Percentiles rank a stretch among this genome's conserved stretches.
phyloP scores from a whole-genome alignment of 2,797 vertebrate genomes.

The Alfaro cultratus region DNA sequence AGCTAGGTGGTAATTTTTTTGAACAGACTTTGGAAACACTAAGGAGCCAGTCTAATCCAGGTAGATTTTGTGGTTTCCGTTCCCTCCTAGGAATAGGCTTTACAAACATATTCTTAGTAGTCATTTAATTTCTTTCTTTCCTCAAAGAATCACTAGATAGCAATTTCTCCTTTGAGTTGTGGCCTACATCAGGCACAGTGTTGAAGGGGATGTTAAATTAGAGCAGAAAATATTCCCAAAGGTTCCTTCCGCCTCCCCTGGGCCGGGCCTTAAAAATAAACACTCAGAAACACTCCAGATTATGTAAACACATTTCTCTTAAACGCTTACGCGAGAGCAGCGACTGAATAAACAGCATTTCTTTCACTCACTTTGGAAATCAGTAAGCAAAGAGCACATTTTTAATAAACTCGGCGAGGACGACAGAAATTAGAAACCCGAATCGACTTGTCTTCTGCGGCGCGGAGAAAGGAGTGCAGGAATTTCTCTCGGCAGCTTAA shows the following conservation, averaged over 20 bases:
- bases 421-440: slow-evolving; percentile 16
- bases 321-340: slow-evolving; percentile 52
- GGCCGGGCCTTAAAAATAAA: slow-evolving; percentile 67
- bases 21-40: slow-evolving; percentile 35
- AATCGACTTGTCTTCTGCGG: slow-evolving; percentile 33
- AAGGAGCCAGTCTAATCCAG: slow-evolving; percentile 59
- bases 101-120: slow-evolving; percentile 49
- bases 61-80: slow-evolving; percentile 47
- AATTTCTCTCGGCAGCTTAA: slow-evolving; percentile 49
- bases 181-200: slow-evolving; percentile 63
- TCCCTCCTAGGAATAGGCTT: slow-evolving; percentile 40
- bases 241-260: slow-evolving; percentile 58
- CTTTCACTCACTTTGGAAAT: slow-evolving; percentile 50
- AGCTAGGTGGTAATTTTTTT: slow-evolving; percentile 50
- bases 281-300: slow-evolving; percentile 62
- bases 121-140: slow-evolving; percentile 42
- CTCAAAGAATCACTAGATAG: slow-evolving; percentile 68
- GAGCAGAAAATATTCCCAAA: slow-evolving; percentile 57
- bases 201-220: slow-evolving; percentile 46
- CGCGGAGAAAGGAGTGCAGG: slow-evolving; percentile 18
- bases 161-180: slow-evolving; percentile 41
- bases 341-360: slow-evolving; percentile 49
- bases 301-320: slow-evolving; percentile 65
- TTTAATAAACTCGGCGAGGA: slow-evolving; percentile 38
- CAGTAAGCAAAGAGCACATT: slow-evolving; percentile 42